Evolutionary conservation across 2,797 vertebrate genomes (phyloP).

Genomic region (Enteromius fasciolatus): DNA sequence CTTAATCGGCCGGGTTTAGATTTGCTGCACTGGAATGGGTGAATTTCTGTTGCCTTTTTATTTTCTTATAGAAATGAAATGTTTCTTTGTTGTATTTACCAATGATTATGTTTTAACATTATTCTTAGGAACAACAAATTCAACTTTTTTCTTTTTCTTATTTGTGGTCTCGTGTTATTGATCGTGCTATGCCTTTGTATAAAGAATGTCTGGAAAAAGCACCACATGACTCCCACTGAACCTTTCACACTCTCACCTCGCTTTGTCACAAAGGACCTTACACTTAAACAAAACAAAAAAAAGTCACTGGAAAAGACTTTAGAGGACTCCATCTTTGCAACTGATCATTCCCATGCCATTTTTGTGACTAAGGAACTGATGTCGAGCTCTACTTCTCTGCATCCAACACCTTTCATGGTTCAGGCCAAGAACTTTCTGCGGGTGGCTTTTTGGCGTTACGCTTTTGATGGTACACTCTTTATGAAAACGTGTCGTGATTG

Average conservation of each 20-base stretch:
- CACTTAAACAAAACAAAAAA: slow-evolving; percentile 10
- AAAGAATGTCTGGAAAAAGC: slow-evolving; percentile 47
- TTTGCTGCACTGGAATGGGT: slow-evolving; percentile 65
- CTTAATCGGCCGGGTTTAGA: slow-evolving; percentile 59
- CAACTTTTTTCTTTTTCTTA: slow-evolving; percentile 29
- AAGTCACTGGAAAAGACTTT: slow-evolving; percentile 50
- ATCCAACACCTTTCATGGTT: not conserved
- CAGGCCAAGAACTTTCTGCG: slow-evolving; percentile 22
- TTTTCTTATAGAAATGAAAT: slow-evolving; percentile 59
- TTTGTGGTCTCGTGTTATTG: slow-evolving; percentile 40
- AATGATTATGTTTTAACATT: slow-evolving; percentile 59
- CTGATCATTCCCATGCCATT: slow-evolving; percentile 31
- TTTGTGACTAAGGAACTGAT: slow-evolving; percentile 27
- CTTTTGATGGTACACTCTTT: slow-evolving; percentile 41
- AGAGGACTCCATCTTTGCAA: slow-evolving; percentile 23
- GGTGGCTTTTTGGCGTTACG: slow-evolving; percentile 44
- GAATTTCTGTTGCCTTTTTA: slow-evolving; percentile 60
- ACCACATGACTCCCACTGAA: slow-evolving; percentile 28
- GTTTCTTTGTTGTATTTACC: slow-evolving; percentile 57
- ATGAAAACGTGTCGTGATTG: slow-evolving; percentile 29
- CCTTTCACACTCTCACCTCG: slow-evolving; percentile 1
- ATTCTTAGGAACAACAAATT: slow-evolving; percentile 50
- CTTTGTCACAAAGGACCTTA: slow-evolving; percentile 4
- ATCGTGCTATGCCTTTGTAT: slow-evolving; percentile 47
- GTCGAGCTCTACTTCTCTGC: slow-evolving; percentile 14